phyloP scores from a whole-genome alignment of 2,113 vertebrate genomes.

The Leptodactylus fuscus region DNA sequence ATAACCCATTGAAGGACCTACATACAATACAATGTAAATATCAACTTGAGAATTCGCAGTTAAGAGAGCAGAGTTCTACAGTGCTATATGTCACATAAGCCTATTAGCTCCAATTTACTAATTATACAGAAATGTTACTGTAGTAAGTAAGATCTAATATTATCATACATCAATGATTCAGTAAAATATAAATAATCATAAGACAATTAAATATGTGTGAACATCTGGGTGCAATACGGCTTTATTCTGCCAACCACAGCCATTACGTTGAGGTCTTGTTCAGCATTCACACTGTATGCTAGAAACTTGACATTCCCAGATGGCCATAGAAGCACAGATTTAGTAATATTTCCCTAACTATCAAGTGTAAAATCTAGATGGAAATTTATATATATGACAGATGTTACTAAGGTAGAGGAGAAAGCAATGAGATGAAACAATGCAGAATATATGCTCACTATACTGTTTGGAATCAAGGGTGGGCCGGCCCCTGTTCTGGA shows the following conservation, averaged over 20 bases:
- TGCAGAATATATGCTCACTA: too few species aligned
- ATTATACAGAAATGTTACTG: too few species aligned
- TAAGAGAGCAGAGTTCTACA: too few species aligned
- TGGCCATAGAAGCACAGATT: not conserved
- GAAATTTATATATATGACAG: not conserved
- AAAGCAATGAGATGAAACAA: not conserved
- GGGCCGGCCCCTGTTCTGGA: too few species aligned
- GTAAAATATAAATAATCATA: not conserved
- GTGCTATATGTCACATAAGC: too few species aligned
- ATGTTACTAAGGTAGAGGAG: not conserved
- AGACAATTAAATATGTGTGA: not conserved
- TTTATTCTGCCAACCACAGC: not conserved
- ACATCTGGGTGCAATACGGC: not conserved
- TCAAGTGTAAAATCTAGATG: slow-evolving; percentile 2
- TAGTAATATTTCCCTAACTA: not conserved
- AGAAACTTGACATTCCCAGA: not conserved
- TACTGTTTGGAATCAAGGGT: too few species aligned
- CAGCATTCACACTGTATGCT: not conserved
- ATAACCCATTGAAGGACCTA: too few species aligned
- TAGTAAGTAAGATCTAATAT: not conserved
- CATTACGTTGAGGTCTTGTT: not conserved
- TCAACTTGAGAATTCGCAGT: too few species aligned
- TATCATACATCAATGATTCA: not conserved
- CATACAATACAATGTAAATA: too few species aligned
- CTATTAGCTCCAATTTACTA: too few species aligned